Evolutionary conservation across 2,113 vertebrate species (phyloP).

Genomic region (Macquaria australasica): DNA sequence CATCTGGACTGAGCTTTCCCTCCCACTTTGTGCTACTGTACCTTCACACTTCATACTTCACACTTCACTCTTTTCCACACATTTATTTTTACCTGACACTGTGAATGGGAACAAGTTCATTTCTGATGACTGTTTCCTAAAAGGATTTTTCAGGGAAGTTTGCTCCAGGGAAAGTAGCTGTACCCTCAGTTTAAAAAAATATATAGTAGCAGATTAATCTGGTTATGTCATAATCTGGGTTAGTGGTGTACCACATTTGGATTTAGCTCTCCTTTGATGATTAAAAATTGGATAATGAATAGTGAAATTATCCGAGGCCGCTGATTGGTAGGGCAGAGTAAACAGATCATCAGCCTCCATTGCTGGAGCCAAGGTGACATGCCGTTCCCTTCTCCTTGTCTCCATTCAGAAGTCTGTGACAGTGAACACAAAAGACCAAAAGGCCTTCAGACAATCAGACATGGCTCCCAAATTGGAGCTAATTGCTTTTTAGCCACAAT

Average conservation of each 20-base stretch:
- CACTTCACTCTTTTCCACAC: slow-evolving; percentile 53
- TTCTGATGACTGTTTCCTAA: slow-evolving; percentile 9
- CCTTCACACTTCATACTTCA: slow-evolving; percentile 65
- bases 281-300: slow-evolving; percentile 70
- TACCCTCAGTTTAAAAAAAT: neutral
- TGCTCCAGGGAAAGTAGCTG: neutral
- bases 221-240: slow-evolving; percentile 21
- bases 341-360: slow-evolving; percentile 61
- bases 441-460: slow-evolving; percentile 59
- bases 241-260: slow-evolving; percentile 11
- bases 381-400: slow-evolving; percentile 62
- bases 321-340: slow-evolving; percentile 70
- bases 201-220: slow-evolving; percentile 17
- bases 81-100: slow-evolving; percentile 69
- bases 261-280: slow-evolving; percentile 29
- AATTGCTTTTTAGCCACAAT: slow-evolving; percentile 64
- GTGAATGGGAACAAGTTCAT: slow-evolving; percentile 15
- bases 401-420: slow-evolving; percentile 67
- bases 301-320: slow-evolving; percentile 30
- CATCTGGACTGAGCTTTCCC: slow-evolving; percentile 57
- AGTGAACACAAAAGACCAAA: slow-evolving; percentile 56
- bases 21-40: slow-evolving; percentile 57
- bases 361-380: slow-evolving; percentile 64
- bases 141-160: slow-evolving; percentile 10
- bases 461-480: slow-evolving; percentile 67